Percentiles rank a stretch among this genome's conserved stretches.
Conservation (phyloP, 2,797 vertebrate genomes). For the Trichosurus vulpecula region DNA sequence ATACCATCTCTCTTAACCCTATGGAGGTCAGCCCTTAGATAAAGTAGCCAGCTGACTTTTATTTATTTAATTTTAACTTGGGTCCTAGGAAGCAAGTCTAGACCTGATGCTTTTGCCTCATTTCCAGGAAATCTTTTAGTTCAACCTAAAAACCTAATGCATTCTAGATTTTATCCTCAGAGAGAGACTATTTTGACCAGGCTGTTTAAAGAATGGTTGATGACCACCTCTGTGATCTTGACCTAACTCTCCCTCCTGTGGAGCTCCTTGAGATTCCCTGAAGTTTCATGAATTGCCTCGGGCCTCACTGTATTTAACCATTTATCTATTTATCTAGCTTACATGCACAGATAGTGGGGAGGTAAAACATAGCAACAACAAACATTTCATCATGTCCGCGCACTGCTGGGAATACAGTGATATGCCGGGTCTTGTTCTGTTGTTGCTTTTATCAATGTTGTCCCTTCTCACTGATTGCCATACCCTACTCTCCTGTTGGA, state of each 20-base stretch:
- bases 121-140: not conserved
- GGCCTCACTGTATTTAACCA: not conserved
- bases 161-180: not conserved
- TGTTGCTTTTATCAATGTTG: not conserved
- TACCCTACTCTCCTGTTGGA: not conserved
- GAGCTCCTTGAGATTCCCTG: not conserved
- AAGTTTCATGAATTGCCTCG: not conserved
- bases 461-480: not conserved
- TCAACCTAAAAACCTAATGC: not conserved
- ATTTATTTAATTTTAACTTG: not conserved
- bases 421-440: not conserved
- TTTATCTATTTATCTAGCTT: constrained; percentile 5
- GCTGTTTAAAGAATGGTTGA: not conserved
- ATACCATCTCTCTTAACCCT: not conserved
- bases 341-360: not conserved
- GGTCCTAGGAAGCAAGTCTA: not conserved
- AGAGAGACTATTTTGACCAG: not conserved
- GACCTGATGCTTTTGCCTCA: not conserved
- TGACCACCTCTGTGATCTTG: not conserved
- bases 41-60: not conserved
- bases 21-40: not conserved
- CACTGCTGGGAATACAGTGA: not conserved
- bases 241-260: not conserved
- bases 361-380: not conserved
- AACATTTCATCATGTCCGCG: not conserved